phyloP scores from a whole-genome alignment of 2,797 vertebrate species.

The Sphenopsis melanotis region DNA sequence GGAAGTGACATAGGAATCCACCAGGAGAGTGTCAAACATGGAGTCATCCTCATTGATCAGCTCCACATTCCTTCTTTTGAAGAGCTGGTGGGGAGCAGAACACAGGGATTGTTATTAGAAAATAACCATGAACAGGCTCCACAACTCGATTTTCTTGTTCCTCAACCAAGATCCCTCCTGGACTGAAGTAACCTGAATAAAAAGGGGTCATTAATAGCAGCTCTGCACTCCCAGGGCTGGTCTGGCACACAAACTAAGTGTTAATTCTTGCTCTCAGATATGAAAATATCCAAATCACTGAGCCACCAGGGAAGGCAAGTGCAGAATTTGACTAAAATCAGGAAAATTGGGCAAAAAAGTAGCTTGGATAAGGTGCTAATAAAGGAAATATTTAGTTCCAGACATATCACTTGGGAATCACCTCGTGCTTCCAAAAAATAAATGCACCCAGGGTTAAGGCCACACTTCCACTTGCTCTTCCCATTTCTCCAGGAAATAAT shows the following conservation, averaged over 20 bases:
- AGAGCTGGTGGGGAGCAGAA: slow-evolving; percentile 80
- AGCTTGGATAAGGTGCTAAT: neutral
- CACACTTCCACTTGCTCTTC: neutral
- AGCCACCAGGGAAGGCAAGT: neutral
- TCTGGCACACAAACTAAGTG: neutral
- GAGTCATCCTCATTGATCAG: slow-evolving; percentile 89
- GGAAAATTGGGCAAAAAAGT: neutral
- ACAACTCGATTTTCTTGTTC: neutral
- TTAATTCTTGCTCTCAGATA: neutral
- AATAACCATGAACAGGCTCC: neutral
- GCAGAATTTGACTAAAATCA: neutral
- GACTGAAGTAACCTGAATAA: neutral
- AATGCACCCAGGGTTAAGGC: neutral
- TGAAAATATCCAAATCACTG: neutral
- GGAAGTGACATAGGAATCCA: slow-evolving; percentile 88
- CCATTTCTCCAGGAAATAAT: neutral
- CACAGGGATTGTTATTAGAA: neutral
- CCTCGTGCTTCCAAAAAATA: neutral
- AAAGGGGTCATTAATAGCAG: neutral
- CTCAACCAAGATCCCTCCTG: neutral
- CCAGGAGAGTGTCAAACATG: slow-evolving; percentile 90
- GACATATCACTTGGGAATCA: neutral
- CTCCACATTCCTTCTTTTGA: slow-evolving; percentile 97
- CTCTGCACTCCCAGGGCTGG: neutral
- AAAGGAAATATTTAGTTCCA: neutral